phyloP scores from a whole-genome alignment of 2,113 vertebrate genomes.

The Corapipo altera region DNA sequence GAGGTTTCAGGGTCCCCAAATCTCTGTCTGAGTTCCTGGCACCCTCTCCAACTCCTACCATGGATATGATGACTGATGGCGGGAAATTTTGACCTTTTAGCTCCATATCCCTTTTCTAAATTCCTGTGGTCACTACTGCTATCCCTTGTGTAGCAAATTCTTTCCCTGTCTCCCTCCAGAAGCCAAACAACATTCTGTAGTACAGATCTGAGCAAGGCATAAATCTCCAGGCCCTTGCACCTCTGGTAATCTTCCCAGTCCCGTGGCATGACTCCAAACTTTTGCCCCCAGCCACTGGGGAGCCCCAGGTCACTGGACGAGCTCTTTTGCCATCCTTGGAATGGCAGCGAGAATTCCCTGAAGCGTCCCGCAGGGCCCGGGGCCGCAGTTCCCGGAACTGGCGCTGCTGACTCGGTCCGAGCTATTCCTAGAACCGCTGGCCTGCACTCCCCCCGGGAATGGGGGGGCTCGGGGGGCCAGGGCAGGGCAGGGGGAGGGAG shows the following conservation, averaged over 20 bases:
- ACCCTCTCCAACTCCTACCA: background rate
- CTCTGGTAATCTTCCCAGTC: constrained; percentile 13
- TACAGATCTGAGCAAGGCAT: background rate
- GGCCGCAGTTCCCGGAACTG: constrained; percentile 52
- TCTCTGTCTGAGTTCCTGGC: constrained; percentile 1
- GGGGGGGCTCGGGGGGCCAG: background rate
- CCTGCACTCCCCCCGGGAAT: background rate
- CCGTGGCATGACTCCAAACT: background rate
- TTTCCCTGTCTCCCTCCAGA: background rate
- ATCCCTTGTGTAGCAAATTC: constrained; percentile 36
- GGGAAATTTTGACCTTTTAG: constrained; percentile 50
- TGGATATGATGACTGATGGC: constrained; percentile 16
- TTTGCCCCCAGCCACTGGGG: background rate
- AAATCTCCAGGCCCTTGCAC: constrained; percentile 9
- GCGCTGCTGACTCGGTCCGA: constrained; percentile 28
- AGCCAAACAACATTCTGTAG: constrained; percentile 36
- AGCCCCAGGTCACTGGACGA: constrained; percentile 34
- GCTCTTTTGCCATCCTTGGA: constrained; percentile 64
- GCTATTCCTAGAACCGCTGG: constrained; percentile 55
- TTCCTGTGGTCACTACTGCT: constrained; percentile 46
- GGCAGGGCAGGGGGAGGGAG: background rate
- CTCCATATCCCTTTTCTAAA: constrained; percentile 52
- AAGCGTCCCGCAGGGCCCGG: constrained; percentile 32
- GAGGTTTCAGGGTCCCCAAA: background rate
- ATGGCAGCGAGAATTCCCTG: constrained; percentile 68